Evolutionary conservation across 2,888 invertebrate genomes (phyloP), one percentile per base, ranked within the genome.

Genomic region (Desoria tigrina): DNA sequence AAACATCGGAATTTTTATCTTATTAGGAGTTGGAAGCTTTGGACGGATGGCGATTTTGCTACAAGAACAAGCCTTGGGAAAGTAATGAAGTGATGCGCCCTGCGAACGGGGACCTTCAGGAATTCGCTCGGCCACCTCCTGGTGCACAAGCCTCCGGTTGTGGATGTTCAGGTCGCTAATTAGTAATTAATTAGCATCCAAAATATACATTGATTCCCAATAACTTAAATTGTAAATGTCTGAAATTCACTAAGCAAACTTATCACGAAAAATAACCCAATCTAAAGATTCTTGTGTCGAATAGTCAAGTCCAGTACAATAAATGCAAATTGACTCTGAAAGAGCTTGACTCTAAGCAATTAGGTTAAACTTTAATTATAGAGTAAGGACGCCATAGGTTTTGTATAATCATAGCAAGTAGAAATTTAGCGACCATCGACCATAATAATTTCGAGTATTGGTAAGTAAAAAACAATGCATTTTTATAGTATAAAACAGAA

Each of bases 21-120:
- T 18, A 14, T 18, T 42, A 75, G 74, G 75, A 76, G 56, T 42
- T 74, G 27, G 73, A 76, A 63, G 75, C 75, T 56, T 42, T 76
- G 42, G 75, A 76, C 55, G 75, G 74, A 18, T 76, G 75, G 75
- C 58, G 74, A 23, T 71, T 73, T 60, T 76, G 75, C 42, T 76
- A 76, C 65, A 73, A 73, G 54, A 65, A 65, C 11, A 76, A 76
- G 39, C 75, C 75, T 1, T 76, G 75, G 75, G 75, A 76, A 45
- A 69, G 69, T 3, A 68, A 72, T 27, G 74, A 73, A 65, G 66
- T 65, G 0, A 63, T 65, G n/a, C 69, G 71, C 28, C 63, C 72
- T 11, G 60, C 58, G 21, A 63, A 57, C 24, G 53, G 56, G 18
- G 75, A 75, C 28, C 72, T 73, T 39, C 73, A 73, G 45, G 72